Conservation (phyloP, 2,113 vertebrate species). For the Cynoglossus semilaevis region DNA sequence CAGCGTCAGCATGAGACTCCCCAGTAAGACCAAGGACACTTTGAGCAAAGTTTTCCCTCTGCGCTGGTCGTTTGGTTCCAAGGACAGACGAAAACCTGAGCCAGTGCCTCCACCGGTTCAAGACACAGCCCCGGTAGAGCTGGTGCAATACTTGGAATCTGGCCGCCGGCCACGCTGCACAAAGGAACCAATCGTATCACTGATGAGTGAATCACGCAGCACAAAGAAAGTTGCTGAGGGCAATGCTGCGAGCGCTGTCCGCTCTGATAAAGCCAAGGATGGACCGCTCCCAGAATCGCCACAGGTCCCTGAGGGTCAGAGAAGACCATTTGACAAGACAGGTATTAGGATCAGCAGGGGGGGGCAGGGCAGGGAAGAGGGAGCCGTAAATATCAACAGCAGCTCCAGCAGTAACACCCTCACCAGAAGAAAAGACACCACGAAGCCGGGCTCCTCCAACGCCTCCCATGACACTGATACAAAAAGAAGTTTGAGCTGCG, state of each 20-base stretch:
- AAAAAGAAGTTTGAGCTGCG: slow-evolving; percentile 41
- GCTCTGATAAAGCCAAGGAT: slow-evolving; percentile 23
- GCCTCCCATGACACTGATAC: slow-evolving; percentile 35
- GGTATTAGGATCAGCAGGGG: slow-evolving; percentile 60
- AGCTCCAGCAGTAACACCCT: slow-evolving; percentile 63
- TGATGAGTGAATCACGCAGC: slow-evolving; percentile 65
- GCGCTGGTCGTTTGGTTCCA: slow-evolving; percentile 81
- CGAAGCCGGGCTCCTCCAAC: slow-evolving; percentile 54
- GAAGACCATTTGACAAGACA: slow-evolving; percentile 37
- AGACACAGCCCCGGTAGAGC: slow-evolving; percentile 65
- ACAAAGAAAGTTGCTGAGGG: slow-evolving; percentile 63
- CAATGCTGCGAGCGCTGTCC: neutral
- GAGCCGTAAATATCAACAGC: slow-evolving; percentile 14
- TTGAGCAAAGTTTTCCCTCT: slow-evolving; percentile 77
- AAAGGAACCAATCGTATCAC: slow-evolving; percentile 69
- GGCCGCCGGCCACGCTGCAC: slow-evolving; percentile 84
- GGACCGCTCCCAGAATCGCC: neutral
- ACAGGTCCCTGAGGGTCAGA: slow-evolving; percentile 53
- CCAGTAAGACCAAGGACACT: slow-evolving; percentile 68
- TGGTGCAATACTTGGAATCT: slow-evolving; percentile 89
- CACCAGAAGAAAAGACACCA: slow-evolving; percentile 64
- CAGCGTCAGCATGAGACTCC: slow-evolving; percentile 80
- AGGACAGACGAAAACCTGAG: slow-evolving; percentile 66
- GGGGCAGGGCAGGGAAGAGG: slow-evolving; percentile 61
- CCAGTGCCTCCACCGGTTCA: slow-evolving; percentile 49